Percentiles rank a stretch among this genome's conserved stretches.
Conservation (phyloP, 2,113 vertebrate genomes). For the Dissostichus mawsoni region DNA sequence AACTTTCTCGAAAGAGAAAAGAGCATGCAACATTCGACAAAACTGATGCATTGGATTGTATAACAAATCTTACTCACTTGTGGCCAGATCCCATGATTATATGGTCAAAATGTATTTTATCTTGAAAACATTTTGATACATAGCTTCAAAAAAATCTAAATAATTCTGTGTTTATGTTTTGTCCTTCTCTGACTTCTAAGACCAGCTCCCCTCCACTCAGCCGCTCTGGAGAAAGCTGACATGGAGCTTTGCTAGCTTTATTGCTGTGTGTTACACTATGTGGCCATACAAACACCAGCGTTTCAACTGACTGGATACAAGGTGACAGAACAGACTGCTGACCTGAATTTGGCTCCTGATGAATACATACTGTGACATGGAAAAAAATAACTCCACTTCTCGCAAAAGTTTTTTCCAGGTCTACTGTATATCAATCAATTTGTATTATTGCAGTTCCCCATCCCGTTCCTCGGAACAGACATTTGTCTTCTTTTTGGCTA, state of each 20-base stretch:
- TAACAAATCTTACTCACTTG: too few species aligned
- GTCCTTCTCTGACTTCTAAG: constrained; percentile 6
- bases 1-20: background rate
- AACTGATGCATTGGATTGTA: too few species aligned
- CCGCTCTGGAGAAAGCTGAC: constrained; percentile 17
- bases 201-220: background rate
- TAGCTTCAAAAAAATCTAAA: background rate
- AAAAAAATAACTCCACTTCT: constrained; percentile 40
- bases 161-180: background rate
- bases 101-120: background rate
- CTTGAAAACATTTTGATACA: background rate
- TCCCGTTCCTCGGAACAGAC: constrained; percentile 6
- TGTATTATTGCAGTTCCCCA: constrained; percentile 7
- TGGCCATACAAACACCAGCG: constrained; percentile 44
- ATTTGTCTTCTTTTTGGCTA: constrained; percentile 16
- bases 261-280: constrained; percentile 38
- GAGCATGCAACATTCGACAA: too few species aligned
- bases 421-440: constrained; percentile 18
- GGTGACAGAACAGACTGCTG: constrained; percentile 63
- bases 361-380: constrained; percentile 58
- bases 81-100: background rate
- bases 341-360: constrained; percentile 64
- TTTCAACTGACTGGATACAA: constrained; percentile 55
- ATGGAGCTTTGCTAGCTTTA: constrained; percentile 18
- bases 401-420: constrained; percentile 26